These are phyloP conservation scores for Xenops minutus DNA, from an alignment of 2,797 vertebrate species.

Conservation along the genomic window DNA sequence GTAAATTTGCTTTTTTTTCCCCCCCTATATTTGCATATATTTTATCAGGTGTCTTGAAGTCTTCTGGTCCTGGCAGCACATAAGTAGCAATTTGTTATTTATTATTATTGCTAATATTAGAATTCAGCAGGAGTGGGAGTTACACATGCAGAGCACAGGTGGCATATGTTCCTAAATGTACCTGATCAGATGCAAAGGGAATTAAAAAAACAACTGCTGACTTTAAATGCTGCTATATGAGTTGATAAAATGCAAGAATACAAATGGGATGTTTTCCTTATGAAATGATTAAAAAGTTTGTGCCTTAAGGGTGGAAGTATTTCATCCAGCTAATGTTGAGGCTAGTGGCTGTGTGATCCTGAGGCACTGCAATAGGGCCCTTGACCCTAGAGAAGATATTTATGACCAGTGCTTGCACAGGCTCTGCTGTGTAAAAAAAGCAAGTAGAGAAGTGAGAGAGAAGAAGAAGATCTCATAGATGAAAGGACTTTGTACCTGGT, in stretches of 20 bases:
- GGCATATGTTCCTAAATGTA: not conserved
- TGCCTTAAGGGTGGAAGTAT: not conserved
- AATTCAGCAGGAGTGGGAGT: not conserved
- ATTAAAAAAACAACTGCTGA: not conserved
- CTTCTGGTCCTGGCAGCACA: not conserved
- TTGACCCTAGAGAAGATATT: not conserved
- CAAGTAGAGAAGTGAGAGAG: not conserved
- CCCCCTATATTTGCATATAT: not conserved
- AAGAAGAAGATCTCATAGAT: not conserved
- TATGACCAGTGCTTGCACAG: accelerated
- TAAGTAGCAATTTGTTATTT: not conserved
- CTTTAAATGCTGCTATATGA: not conserved
- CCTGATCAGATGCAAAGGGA: not conserved
- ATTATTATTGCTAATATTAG: slow-evolving; percentile 28
- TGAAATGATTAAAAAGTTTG: not conserved
- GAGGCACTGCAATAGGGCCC: not conserved
- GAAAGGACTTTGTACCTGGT: not conserved
- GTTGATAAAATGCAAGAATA: not conserved
- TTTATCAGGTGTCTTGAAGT: not conserved
- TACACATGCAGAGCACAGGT: not conserved
- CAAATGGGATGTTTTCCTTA: not conserved
- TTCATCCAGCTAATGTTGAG: not conserved
- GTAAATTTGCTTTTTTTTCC: not conserved
- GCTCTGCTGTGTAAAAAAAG: not conserved
- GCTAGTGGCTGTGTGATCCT: not conserved